A percentile compares a stretch with the other conserved stretches of the same genome.
These are phyloP conservation scores for Anolis carolinensis DNA, from an alignment of 2,113 vertebrate genomes.

Conservation along the genomic window DNA sequence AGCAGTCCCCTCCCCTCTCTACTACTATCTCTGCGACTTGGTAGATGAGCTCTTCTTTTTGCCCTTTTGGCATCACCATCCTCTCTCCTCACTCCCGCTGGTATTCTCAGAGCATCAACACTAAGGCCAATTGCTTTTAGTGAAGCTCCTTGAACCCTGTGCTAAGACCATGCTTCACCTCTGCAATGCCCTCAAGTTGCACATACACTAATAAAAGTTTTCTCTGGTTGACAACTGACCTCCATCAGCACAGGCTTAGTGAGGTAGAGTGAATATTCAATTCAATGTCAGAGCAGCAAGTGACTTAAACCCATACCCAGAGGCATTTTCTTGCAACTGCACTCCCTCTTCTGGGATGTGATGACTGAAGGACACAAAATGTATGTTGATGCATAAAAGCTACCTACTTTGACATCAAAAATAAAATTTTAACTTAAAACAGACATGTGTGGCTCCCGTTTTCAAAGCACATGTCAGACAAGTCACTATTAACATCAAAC, in stretches of 20 bases:
- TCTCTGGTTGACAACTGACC: background rate
- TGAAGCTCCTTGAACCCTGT: background rate
- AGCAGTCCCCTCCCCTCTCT: constrained; percentile 32
- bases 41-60: background rate
- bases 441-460: background rate
- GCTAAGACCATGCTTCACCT: constrained; percentile 39
- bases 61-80: background rate
- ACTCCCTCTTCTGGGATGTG: background rate
- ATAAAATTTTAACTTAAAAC: background rate
- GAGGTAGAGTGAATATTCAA: constrained; percentile 21
- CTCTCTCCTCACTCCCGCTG: background rate
- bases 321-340: background rate
- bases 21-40: background rate
- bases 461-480: background rate
- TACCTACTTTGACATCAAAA: background rate
- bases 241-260: background rate
- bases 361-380: constrained; percentile 1
- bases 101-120: constrained; percentile 16
- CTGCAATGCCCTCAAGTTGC: background rate
- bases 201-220: constrained; percentile 1
- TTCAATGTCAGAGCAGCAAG: background rate
- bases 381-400: background rate
- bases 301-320: background rate
- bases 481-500: background rate
- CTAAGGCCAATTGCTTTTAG: constrained; percentile 17